A percentile compares a stretch with the other conserved stretches of the same genome.
Evolutionary conservation across 2,113 vertebrate species (phyloP).

Genomic region (Ellobius talpinus): DNA sequence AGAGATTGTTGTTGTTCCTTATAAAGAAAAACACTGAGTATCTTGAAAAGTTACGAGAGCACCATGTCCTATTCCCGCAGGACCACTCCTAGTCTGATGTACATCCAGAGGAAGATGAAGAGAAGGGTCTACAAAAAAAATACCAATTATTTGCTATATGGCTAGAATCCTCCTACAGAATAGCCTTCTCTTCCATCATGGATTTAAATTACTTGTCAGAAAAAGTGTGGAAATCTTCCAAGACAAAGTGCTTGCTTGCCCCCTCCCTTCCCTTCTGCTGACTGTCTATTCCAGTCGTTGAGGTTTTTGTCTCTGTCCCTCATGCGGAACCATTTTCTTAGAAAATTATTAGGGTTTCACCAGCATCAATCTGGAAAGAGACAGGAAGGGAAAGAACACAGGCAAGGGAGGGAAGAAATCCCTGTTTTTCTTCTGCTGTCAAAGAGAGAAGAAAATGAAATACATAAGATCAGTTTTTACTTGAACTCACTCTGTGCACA

Average conservation of each 20-base stretch:
- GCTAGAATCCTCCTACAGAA: background rate
- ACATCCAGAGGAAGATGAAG: background rate
- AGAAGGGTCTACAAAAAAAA: background rate
- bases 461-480: constrained; percentile 55
- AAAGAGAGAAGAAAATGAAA: constrained; percentile 63
- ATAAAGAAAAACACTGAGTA: background rate
- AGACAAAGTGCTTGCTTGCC: constrained; percentile 4
- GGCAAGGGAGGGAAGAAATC: background rate
- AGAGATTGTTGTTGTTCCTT: background rate
- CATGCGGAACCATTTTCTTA: constrained; percentile 47
- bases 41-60: background rate
- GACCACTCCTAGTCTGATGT: background rate
- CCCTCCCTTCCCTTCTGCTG: constrained; percentile 22
- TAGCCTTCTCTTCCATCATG: background rate
- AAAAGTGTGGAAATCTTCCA: constrained; percentile 40
- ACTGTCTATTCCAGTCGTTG: constrained; percentile 9
- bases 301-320: constrained; percentile 47
- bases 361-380: constrained; percentile 60
- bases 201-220: constrained; percentile 63
- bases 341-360: constrained; percentile 68
- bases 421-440: constrained; percentile 69
- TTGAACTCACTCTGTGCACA: constrained; percentile 21
- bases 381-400: constrained; percentile 55
- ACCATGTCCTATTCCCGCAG: background rate
- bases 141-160: background rate